A percentile compares a stretch with the other conserved stretches of the same genome.
These are phyloP conservation scores for Pandemis heparana DNA, from an alignment of 2,888 invertebrate species.

Conservation along the genomic window DNA sequence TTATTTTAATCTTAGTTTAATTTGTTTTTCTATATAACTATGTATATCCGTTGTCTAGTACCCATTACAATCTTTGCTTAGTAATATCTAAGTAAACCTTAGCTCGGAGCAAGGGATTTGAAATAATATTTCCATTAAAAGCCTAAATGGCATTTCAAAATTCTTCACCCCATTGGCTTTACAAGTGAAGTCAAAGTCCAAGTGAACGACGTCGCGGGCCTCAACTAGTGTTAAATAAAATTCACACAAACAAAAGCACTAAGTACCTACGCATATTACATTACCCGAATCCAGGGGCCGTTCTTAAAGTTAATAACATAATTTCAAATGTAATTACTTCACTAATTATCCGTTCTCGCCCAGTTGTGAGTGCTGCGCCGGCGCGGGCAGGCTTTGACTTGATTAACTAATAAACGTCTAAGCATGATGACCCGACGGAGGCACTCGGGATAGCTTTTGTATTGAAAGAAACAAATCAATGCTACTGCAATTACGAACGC, in stretches of 20 bases:
- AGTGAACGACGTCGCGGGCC: no score
- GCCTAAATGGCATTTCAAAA: no score
- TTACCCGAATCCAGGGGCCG: conserved; percentile 41
- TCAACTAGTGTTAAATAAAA: not conserved
- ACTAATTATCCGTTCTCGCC: conserved; percentile 51
- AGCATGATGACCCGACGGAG: conserved; percentile 15
- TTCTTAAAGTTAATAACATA: conserved; percentile 70
- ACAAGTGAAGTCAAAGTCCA: no score
- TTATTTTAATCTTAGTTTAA: no score
- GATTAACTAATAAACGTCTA: conserved; percentile 37
- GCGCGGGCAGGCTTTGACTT: not conserved
- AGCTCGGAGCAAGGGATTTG: no score
- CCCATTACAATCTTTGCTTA: no score
- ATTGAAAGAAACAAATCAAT: conserved; percentile 8
- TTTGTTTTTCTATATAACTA: no score
- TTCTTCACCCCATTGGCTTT: no score
- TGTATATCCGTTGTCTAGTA: no score
- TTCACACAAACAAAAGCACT: not conserved
- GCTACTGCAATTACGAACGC: conserved; percentile 1
- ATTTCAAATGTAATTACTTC: conserved; percentile 71
- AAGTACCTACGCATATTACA: conserved; percentile 1
- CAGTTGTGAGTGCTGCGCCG: not conserved
- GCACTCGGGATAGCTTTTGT: conserved; percentile 12
- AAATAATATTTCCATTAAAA: no score
- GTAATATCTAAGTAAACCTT: no score